phyloP scores from a whole-genome alignment of 2,113 vertebrate genomes.

The Polyodon spathula region DNA sequence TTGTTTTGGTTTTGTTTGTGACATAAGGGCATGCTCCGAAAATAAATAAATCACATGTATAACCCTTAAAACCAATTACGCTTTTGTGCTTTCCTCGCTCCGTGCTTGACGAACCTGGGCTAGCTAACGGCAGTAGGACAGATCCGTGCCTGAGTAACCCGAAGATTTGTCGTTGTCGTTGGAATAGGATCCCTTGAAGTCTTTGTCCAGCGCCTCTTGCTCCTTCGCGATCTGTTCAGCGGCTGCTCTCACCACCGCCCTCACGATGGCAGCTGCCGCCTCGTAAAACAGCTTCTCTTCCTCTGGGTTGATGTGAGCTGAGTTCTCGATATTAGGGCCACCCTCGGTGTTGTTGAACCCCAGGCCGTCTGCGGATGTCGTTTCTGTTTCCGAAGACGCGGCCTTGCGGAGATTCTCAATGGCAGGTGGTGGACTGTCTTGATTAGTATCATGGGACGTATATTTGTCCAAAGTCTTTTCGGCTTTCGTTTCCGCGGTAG shows the following conservation, averaged over 20 bases:
- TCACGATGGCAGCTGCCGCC: conserved; percentile 53
- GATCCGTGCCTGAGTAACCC: conserved; percentile 25
- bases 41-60: too few species aligned
- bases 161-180: conserved; percentile 10
- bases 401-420: neutral
- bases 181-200: conserved; percentile 27
- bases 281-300: conserved; percentile 48
- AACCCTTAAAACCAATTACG: too few species aligned
- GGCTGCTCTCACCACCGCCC: conserved; percentile 46
- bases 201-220: conserved; percentile 34
- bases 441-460: too few species aligned
- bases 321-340: too few species aligned
- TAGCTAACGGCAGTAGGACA: conserved; percentile 23
- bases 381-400: neutral
- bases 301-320: conserved; percentile 29
- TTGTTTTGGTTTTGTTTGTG: too few species aligned
- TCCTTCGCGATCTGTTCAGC: conserved; percentile 53
- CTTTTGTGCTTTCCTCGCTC: neutral
- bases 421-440: too few species aligned
- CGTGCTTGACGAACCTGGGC: neutral
- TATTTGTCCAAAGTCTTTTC: too few species aligned
- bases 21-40: too few species aligned
- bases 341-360: too few species aligned
- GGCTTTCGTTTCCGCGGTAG: too few species aligned
- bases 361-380: too few species aligned